These are phyloP conservation scores for Stegastes partitus DNA, from an alignment of 2,113 vertebrate genomes.

Conservation along the genomic window DNA sequence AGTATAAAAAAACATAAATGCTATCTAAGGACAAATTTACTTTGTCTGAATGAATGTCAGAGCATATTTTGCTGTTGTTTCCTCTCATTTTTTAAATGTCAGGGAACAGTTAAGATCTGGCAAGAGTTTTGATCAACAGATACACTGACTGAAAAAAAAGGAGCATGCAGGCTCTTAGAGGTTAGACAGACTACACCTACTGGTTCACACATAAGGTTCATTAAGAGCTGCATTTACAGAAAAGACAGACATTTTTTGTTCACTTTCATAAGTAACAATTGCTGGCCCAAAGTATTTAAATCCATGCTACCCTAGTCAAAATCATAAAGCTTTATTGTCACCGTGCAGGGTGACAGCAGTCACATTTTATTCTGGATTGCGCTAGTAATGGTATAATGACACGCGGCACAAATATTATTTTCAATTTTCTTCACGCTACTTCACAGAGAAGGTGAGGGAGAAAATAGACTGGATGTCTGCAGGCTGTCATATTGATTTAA, in stretches of 20 bases:
- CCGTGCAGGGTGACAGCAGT: background rate
- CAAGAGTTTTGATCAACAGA: slow-evolving; percentile 16
- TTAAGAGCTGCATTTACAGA: background rate
- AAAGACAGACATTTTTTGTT: background rate
- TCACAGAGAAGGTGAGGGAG: too few relatives aligned
- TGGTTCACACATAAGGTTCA: background rate
- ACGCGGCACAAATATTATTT: too few relatives aligned
- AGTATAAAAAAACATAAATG: slow-evolving; percentile 5
- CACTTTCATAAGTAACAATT: too few relatives aligned
- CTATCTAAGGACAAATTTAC: slow-evolving; percentile 27
- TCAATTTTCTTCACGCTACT: too few relatives aligned
- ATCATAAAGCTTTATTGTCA: background rate
- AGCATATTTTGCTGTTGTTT: slow-evolving; percentile 3
- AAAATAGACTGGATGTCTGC: too few relatives aligned
- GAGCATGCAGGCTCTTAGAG: background rate
- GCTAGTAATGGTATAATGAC: too few relatives aligned
- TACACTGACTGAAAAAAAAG: slow-evolving; percentile 3
- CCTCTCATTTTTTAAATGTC: slow-evolving; percentile 28
- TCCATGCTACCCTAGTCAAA: background rate
- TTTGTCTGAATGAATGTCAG: slow-evolving; percentile 40
- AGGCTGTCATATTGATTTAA: too few relatives aligned
- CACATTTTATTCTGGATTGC: background rate
- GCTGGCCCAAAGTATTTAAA: background rate
- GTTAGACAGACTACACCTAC: background rate
- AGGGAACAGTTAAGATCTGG: background rate